Evolutionary conservation across 1,140 invertebrate species (phyloP), one percentile per base, ranked within the genome.

Genomic region (Leucophenga varia): DNA sequence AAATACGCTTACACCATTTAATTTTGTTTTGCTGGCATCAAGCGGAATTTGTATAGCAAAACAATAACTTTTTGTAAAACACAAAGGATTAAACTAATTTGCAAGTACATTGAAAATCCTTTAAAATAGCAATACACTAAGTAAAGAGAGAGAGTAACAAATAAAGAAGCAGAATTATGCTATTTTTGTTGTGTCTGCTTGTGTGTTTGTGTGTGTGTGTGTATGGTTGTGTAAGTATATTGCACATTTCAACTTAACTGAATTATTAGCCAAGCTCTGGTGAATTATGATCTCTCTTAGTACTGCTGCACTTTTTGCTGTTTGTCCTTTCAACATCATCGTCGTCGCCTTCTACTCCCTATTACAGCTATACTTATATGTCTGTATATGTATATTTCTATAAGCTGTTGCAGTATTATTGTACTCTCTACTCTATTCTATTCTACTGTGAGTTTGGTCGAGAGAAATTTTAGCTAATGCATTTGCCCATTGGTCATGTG

Each of bases 221-320:
- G 47, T 63, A 12, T 37, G 35, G 6, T 3, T 16, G 12, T 37
- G 57, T 54, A n/a, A n/a, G n/a, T n/a, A n/a, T n/a, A 53, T 52
- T 67, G 56, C 55, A 44, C 63, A 67, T 67, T 67, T 67, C 56
- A 67, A 54, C 63, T 67, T 67, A 67, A 67, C 63, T 67, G 63
- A 67, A 67, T 67, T 67, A 67, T 67, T 67, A 67, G 63, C 64
- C 63, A 47, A 67, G 63, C 59, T 67, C 58, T 63, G 63, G n/a
- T 67, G 63, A 67, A 67, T 67, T 67, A 67, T 67, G 63, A 67
- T 67, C 63, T 67, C 63, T 67, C 56, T 61, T 63, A 67, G 63
- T 67, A n/a, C n/a, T n/a, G 21, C 22, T 39, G 50, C 45, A 52
- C 50, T 52, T 48, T n/a, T n/a, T n/a, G n/a, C n/a, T n/a, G n/a